Evolutionary conservation across 2,113 vertebrate species (phyloP).

Genomic region (Cariama cristata): DNA sequence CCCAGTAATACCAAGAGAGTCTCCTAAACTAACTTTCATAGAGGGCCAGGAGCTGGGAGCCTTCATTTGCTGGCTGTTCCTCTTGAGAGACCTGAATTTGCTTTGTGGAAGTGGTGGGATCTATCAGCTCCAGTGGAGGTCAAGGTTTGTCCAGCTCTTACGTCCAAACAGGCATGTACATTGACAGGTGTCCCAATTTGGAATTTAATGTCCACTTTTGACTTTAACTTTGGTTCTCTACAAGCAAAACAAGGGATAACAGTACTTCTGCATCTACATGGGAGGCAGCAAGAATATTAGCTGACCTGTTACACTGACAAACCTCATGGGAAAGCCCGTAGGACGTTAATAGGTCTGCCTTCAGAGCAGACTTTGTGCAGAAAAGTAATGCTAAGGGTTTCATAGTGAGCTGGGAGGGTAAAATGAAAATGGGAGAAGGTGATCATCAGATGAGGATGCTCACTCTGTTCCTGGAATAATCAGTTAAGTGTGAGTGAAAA

Average conservation of each 20-base stretch:
- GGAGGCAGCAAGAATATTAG: not conserved
- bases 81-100: not conserved
- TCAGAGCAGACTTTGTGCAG: not conserved
- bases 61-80: not conserved
- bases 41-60: not conserved
- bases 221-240: not conserved
- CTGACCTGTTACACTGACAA: not conserved
- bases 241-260: not conserved
- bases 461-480: not conserved
- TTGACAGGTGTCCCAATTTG: not conserved
- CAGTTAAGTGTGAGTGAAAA: not conserved
- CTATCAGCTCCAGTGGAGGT: not conserved
- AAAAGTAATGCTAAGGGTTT: not conserved
- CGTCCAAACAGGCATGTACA: accelerated
- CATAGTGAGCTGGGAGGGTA: not conserved
- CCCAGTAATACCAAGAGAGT: not conserved
- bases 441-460: not conserved
- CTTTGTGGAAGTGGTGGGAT: not conserved
- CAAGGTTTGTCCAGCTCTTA: not conserved
- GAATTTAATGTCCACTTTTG: not conserved
- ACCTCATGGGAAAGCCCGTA: not conserved
- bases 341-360: not conserved
- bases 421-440: not conserved
- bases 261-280: too few relatives aligned
- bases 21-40: not conserved